Base-by-base conservation (phyloP, 2,888 invertebrate genomes). In the Tyria jacobaeae region DNA sequence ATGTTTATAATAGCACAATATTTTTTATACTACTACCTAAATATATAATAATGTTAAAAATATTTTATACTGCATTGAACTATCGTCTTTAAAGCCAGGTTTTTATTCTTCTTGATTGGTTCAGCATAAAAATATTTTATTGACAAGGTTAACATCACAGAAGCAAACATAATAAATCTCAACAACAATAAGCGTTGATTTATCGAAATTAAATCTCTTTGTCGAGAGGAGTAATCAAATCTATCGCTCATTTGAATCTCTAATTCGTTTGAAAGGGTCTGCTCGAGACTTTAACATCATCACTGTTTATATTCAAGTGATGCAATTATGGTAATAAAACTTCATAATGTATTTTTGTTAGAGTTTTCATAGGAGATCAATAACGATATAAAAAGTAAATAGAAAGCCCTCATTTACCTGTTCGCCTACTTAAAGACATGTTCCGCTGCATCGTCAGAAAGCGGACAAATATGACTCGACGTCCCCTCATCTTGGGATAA, bases 171-270 rank as follows among this genome's bases (percentile, higher is more conserved):
- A 83, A 89, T 90, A 89, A 89, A 89, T 89, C 84, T 84, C 71
- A 76, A 77, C 85, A 85, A 90, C 90, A 91, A 90, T 90, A 85
- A 86, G 86, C 87, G 87, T 84, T 92, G 90, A 92, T 91, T 91
- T 92, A 92, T 92, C 90, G 88, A 90, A 93, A 92, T 91, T 86
- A 90, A 92, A 92, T 92, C 91, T 91, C 89, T 90, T 92, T 91
- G 91, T 92, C 78, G 79, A 81, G 82, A 82, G 75, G 72, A 85
- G 85, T 90, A 93, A 93, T 93, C 91, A 91, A 92, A 91, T 92
- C 92, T 92, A 92, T 93, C 91, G 85, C 81, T 89, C 85, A 90
- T 91, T 90, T 88, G 86, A 89, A 92, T 93, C 90, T 90, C 79
- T 83, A 83, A 86, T 89, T 88, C 81, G 84, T 88, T 88, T 87